Base-by-base conservation (phyloP, 2,797 vertebrate genomes). In the Chelmon rostratus region DNA sequence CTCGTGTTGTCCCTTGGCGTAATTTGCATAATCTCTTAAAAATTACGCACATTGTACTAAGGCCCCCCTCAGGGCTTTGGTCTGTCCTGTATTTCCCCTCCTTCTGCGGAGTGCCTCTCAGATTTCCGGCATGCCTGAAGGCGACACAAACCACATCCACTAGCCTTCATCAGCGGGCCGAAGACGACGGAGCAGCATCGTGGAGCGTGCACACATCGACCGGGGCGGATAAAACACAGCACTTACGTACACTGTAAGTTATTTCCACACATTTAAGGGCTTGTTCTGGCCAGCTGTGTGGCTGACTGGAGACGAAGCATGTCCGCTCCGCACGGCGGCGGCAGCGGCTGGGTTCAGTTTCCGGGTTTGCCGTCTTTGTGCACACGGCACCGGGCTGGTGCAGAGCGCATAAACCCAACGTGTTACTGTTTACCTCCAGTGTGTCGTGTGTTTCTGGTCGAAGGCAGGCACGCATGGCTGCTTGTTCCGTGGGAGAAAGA, bases 321-420 rank as follows among this genome's bases (percentile, higher is more conserved):
- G 38, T 40, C 71, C 35, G 38, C 62, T 31, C 67, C 65, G 57
- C 87, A 12, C 82, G 59, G 82, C 69, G 28, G 54, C 68, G 53
- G 37, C 52, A 19, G 52, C 58, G 25, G 25, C 18, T 1, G 4
- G 25, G 25, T 50, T 11, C 68, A 40, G 88, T 89, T 93, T 92
- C 92, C 91, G 89, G 91, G 91, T 91, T 84, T 35, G 31, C 33
- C 7, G 77, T 25, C 74, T 86, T 85, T 90, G 82, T 94, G 93
- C 93, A 87, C 93, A 92, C 93, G 92, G 91, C 93, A 92, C 92
- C 63, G 70, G 67, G 42, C 64, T 89, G 74, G 87, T 90, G 89
- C 88, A 15, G 92, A 59, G 92, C 88, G 93, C 92, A 91, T 10
- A 93, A 65, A 56, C 23, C 66, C 91, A 92, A 90, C 93, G 92